Evolutionary conservation across 2,113 vertebrate species (phyloP).

Genomic region (Mungos mungo): DNA sequence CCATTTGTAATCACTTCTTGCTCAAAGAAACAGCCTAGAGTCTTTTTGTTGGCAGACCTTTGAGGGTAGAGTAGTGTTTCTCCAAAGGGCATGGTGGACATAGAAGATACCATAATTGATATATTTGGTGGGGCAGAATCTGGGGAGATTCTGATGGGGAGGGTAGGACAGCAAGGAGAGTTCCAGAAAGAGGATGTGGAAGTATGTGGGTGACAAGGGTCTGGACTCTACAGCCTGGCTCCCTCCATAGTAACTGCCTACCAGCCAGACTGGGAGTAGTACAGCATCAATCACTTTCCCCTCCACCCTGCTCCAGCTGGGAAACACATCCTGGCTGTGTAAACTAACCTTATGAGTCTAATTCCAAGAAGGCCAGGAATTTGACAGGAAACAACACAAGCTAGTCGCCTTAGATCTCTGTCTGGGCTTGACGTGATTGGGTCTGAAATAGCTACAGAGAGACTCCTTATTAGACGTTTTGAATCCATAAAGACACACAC

Average conservation of each 20-base stretch:
- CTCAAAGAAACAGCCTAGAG: neutral
- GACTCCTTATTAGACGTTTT: neutral
- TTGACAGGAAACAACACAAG: slow-evolving; percentile 63
- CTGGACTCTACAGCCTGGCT: neutral
- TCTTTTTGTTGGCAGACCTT: neutral
- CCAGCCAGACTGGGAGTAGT: neutral
- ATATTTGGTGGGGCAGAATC: neutral
- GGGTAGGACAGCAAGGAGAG: neutral
- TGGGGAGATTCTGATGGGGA: neutral
- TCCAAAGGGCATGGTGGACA: neutral
- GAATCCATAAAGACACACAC: neutral
- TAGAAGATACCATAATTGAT: neutral
- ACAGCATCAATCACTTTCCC: slow-evolving; percentile 23
- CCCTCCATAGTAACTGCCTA: neutral
- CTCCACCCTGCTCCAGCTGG: slow-evolving; percentile 52
- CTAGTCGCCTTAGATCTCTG: slow-evolving; percentile 48
- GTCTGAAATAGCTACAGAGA: slow-evolving; percentile 30
- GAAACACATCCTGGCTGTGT: slow-evolving; percentile 62
- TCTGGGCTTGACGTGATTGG: slow-evolving; percentile 56
- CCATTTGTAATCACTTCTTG: neutral
- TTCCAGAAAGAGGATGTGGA: neutral
- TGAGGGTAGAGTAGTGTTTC: neutral
- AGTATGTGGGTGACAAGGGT: neutral
- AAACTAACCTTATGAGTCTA: slow-evolving; percentile 45
- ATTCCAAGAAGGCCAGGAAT: slow-evolving; percentile 58